These are phyloP conservation scores for Thryonomys swinderianus DNA, from an alignment of 2,113 vertebrate genomes.

Conservation along the genomic window DNA sequence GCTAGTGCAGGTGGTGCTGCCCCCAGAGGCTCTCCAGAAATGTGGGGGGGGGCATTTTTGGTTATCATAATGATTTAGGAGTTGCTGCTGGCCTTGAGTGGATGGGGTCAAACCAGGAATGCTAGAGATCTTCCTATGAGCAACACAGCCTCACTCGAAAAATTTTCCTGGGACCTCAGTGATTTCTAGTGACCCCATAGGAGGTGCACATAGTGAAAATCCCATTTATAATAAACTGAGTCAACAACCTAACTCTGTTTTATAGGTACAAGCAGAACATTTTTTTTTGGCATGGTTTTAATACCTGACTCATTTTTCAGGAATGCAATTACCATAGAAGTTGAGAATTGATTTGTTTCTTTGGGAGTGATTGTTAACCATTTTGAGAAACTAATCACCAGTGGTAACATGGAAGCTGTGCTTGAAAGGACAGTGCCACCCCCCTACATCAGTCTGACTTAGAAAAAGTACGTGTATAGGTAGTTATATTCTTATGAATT, in stretches of 20 bases:
- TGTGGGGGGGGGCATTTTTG: not conserved
- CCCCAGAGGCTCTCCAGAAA: not conserved
- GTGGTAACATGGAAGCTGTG: not conserved
- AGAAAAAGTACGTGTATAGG: not conserved
- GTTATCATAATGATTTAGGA: not conserved
- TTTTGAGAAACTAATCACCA: constrained; percentile 16
- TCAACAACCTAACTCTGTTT: not conserved
- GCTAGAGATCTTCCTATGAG: not conserved
- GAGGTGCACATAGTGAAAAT: not conserved
- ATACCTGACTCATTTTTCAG: not conserved
- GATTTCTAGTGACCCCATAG: not conserved
- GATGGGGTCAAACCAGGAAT: not conserved
- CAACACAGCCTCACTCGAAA: not conserved
- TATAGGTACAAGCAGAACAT: not conserved
- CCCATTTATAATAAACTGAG: not conserved
- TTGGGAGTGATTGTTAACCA: not conserved
- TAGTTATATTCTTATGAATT: not conserved
- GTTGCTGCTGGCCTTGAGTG: not conserved
- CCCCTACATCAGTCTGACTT: not conserved
- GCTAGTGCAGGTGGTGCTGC: not conserved
- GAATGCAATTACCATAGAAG: not conserved
- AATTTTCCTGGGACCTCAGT: constrained; percentile 22
- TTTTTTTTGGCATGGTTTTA: not conserved
- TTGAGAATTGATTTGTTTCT: not conserved
- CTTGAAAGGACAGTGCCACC: not conserved